These are phyloP conservation scores for Myotis myotis DNA, from an alignment of 2,797 vertebrate genomes.

Conservation along the genomic window DNA sequence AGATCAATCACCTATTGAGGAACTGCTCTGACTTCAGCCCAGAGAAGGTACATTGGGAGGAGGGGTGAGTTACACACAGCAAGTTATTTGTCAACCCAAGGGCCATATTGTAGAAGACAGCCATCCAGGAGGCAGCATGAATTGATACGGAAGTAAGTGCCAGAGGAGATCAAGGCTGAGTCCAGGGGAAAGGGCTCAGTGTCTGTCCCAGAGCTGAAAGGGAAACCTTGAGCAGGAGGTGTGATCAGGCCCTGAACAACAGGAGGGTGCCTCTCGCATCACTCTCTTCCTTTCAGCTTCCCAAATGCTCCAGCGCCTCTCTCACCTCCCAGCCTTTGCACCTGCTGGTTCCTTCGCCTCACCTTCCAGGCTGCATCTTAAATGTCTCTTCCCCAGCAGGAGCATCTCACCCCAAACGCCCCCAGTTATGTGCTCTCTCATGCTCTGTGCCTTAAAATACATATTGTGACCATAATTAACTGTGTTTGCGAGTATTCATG, in stretches of 20 bases:
- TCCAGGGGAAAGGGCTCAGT: not conserved
- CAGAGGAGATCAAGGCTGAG: not conserved
- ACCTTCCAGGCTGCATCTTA: not conserved
- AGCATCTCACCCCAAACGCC: not conserved
- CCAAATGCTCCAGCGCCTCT: not conserved
- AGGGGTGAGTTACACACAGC: not conserved
- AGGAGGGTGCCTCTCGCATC: fast-evolving
- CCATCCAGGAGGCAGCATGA: not conserved
- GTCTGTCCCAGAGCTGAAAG: not conserved
- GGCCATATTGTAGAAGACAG: not conserved
- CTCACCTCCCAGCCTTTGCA: not conserved
- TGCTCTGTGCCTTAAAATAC: not conserved
- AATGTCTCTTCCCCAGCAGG: not conserved
- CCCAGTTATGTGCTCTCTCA: not conserved
- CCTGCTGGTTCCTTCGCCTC: not conserved
- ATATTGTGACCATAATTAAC: not conserved
- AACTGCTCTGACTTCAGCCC: not conserved
- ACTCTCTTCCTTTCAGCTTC: not conserved
- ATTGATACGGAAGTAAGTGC: not conserved
- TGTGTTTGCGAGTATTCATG: not conserved
- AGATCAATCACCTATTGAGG: constrained; percentile 46
- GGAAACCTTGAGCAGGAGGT: not conserved
- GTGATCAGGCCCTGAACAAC: fast-evolving
- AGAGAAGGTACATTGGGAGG: not conserved
- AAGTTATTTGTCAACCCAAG: not conserved